Percentiles rank a stretch among this genome's conserved stretches.
Evolutionary conservation across 2,113 vertebrate genomes (phyloP).

Genomic region (Chrysemys picta): DNA sequence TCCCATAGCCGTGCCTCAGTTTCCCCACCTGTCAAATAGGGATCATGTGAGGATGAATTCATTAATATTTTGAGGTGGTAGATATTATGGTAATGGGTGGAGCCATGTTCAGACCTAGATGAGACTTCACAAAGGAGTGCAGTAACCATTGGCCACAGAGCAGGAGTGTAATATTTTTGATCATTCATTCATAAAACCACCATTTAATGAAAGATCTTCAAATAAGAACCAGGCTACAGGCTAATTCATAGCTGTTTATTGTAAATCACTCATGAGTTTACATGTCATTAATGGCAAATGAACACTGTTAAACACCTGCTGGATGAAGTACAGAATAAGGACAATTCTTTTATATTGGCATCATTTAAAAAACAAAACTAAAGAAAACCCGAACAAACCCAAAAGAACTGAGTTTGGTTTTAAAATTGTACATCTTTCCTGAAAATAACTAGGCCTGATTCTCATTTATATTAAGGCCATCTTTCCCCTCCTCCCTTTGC

Average conservation of each 20-base stretch:
- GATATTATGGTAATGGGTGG: not conserved
- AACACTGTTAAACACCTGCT: conserved; percentile 72
- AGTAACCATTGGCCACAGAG: not conserved
- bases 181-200: not conserved
- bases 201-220: not conserved
- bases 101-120: not conserved
- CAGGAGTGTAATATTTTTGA: not conserved
- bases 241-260: conserved; percentile 75
- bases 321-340: conserved; percentile 73
- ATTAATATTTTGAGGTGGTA: not conserved
- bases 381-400: conserved; percentile 7
- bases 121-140: not conserved
- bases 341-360: conserved; percentile 49
- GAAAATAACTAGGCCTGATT: conserved; percentile 52
- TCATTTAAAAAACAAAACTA: conserved; percentile 57
- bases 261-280: conserved; percentile 74
- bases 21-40: not conserved
- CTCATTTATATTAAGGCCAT: conserved; percentile 24
- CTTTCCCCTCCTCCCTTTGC: not conserved
- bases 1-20: not conserved
- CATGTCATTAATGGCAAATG: conserved; percentile 76
- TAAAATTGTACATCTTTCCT: conserved; percentile 49
- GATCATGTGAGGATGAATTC: not conserved
- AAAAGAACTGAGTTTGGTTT: not conserved
- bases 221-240: not conserved